A percentile compares a stretch with the other conserved stretches of the same genome.
Conservation (phyloP, 2,113 vertebrate genomes). For the Motacilla alba region DNA sequence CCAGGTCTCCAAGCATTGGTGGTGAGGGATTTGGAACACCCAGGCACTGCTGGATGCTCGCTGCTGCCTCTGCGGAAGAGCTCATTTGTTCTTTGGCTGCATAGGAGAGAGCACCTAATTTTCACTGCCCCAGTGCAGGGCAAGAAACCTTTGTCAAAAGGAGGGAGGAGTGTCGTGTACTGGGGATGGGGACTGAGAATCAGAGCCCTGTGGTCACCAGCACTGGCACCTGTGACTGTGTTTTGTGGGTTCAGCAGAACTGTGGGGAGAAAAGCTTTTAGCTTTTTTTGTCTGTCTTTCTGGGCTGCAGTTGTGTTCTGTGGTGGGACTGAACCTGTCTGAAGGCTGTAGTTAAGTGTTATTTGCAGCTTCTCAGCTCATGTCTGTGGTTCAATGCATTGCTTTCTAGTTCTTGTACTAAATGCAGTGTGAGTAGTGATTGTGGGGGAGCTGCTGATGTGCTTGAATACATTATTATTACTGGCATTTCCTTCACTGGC, state of each 20-base stretch:
- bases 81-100: background rate
- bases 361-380: background rate
- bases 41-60: background rate
- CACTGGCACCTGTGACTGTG: background rate
- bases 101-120: background rate
- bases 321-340: background rate
- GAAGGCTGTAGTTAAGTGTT: background rate
- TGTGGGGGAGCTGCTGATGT: background rate
- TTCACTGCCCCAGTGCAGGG: background rate
- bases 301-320: background rate
- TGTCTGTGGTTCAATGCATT: background rate
- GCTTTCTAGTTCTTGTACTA: background rate
- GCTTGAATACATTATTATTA: background rate
- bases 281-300: background rate
- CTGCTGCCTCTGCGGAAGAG: background rate
- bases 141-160: background rate
- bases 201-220: background rate
- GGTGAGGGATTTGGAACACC: background rate
- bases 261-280: background rate
- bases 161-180: background rate
- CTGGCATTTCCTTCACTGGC: background rate
- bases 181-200: background rate
- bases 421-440: background rate
- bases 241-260: background rate
- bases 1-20: accelerated